A percentile compares a stretch with the other conserved stretches of the same genome.
These are phyloP conservation scores for Toxotes lorentzi DNA, from an alignment of 2,797 vertebrate genomes.

Conservation along the genomic window DNA sequence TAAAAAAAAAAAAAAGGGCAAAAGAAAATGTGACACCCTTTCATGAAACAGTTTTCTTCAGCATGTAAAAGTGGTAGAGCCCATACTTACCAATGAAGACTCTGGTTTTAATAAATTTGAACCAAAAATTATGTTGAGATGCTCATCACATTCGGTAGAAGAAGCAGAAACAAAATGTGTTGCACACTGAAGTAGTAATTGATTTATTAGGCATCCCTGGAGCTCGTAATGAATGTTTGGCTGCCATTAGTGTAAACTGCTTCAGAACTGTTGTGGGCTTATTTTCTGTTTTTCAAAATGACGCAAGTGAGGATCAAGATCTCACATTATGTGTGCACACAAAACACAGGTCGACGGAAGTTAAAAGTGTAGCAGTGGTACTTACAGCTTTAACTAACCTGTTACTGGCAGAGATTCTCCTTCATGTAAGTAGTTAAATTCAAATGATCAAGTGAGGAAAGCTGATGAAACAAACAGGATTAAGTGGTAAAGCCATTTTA, in stretches of 20 bases:
- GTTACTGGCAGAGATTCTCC: constrained; percentile 90
- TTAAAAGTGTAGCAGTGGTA: constrained; percentile 84
- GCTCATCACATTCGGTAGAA: neutral
- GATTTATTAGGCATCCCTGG: neutral
- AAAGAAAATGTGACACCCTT: neutral
- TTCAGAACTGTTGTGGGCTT: neutral
- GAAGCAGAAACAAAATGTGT: constrained; percentile 1
- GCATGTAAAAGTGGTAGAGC: neutral
- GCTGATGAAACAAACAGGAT: constrained; percentile 94
- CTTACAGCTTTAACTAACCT: constrained; percentile 96
- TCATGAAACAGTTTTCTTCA: neutral
- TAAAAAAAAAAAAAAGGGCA: neutral
- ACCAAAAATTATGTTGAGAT: neutral
- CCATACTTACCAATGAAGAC: constrained; percentile 59
- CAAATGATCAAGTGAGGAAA: constrained; percentile 90
- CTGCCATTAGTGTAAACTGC: neutral
- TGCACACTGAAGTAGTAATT: neutral
- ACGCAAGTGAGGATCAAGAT: neutral
- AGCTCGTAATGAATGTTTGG: neutral
- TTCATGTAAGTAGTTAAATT: constrained; percentile 91
- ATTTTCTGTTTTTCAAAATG: neutral
- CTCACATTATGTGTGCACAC: constrained; percentile 10
- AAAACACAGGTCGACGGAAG: constrained; percentile 63
- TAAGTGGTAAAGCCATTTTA: constrained; percentile 75
- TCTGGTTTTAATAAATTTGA: neutral